Evolutionary conservation across 2,888 invertebrate genomes (phyloP).

Genomic region (Ischnura elegans): DNA sequence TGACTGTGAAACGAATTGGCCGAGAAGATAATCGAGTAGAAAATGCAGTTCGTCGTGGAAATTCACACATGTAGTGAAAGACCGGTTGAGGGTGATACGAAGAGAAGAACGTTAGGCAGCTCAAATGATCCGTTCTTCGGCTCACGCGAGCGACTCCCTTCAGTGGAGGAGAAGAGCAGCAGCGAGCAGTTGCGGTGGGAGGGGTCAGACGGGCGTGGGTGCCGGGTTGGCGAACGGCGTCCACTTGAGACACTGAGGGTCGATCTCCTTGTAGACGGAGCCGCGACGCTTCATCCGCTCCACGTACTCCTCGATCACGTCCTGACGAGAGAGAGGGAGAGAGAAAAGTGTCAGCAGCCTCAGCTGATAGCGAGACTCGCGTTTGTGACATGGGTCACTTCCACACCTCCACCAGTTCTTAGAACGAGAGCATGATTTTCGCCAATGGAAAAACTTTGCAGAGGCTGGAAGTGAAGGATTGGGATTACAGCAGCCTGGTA

Average conservation of each 20-base stretch:
- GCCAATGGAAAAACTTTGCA: no score
- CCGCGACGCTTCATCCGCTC: conserved; percentile 89
- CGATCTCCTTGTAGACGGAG: conserved; percentile 90
- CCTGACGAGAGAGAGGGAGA: conserved; percentile 79
- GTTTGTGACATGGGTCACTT: neutral
- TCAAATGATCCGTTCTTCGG: neutral
- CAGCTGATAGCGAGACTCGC: neutral
- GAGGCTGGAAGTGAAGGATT: no score
- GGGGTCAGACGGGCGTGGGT: conserved; percentile 77
- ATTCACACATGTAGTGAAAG: no score
- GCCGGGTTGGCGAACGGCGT: conserved; percentile 85
- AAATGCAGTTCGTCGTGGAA: no score
- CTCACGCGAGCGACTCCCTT: no score
- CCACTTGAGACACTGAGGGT: conserved; percentile 93
- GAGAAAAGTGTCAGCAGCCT: neutral
- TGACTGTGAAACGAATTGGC: no score
- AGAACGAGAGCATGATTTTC: no score
- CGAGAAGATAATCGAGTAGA: no score
- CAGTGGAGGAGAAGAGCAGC: neutral
- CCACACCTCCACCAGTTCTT: no score
- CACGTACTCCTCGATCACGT: conserved; percentile 95
- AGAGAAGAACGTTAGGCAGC: neutral
- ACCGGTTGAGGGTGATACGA: neutral
- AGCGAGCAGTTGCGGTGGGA: neutral
- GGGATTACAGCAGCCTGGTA: no score